Evolutionary conservation across 2,888 invertebrate species (phyloP).

Genomic region (Antitype chi): DNA sequence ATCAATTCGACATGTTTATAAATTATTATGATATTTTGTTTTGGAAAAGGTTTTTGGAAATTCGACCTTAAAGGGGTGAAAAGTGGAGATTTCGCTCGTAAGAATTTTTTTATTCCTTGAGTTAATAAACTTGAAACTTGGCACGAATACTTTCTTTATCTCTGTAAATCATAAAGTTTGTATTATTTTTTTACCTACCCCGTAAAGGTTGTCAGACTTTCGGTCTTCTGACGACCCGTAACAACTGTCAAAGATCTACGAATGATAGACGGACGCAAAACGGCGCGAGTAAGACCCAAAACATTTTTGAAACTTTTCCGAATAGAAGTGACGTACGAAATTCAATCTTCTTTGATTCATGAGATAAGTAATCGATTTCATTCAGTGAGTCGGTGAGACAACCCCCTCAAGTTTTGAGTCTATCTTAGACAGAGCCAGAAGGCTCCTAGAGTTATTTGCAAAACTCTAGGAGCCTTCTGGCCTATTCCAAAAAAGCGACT

Average conservation of each 20-base stretch:
- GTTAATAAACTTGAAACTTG: too few relatives aligned
- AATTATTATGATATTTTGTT: too few relatives aligned
- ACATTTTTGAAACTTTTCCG: neutral
- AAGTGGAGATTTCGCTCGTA: too few relatives aligned
- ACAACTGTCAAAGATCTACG: neutral
- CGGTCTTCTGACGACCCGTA: neutral
- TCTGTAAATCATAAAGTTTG: too few relatives aligned
- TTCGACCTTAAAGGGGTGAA: too few relatives aligned
- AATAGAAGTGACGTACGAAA: constrained; percentile 17
- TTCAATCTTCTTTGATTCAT: constrained; percentile 52
- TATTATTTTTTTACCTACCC: too few relatives aligned
- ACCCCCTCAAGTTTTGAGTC: constrained; percentile 16
- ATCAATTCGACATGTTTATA: too few relatives aligned
- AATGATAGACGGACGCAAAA: neutral
- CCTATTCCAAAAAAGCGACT: too few relatives aligned
- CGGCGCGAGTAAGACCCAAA: neutral
- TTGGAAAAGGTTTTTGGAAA: too few relatives aligned
- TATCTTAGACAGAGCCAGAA: constrained; percentile 15
- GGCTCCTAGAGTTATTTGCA: too few relatives aligned
- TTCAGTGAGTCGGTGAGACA: constrained; percentile 43
- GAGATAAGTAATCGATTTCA: constrained; percentile 32
- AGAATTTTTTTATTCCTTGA: too few relatives aligned
- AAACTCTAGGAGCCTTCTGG: neutral
- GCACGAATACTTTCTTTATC: too few relatives aligned
- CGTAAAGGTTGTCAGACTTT: neutral